Evolutionary conservation across 2,113 vertebrate genomes (phyloP), one percentile per base, ranked within the genome.

Genomic region (Anhinga anhinga): DNA sequence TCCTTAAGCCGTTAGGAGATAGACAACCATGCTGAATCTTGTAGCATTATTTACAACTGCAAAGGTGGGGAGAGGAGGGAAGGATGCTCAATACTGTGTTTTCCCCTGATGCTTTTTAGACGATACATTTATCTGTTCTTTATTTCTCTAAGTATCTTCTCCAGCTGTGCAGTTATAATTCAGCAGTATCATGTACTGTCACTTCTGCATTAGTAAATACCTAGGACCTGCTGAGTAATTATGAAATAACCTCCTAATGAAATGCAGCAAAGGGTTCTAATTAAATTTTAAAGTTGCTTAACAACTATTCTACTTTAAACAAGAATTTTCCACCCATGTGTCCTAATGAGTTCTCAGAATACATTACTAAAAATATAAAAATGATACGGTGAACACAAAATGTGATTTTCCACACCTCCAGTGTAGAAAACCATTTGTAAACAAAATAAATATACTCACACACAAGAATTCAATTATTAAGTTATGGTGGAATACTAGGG

Each of bases 181-280:
- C 82, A 93, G 40, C 80, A 76, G 78, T 92, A 95, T 86, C 94
- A 97, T 98, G 97, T 98, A 80, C 80, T 95, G 96, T 98, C 85
- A 98, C 97, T 98, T 97, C 95, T 98, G 71, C 94, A 94, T 97
- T 97, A 97, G 95, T 96, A 96, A 98, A 97, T 93, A 97, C 61
- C 62, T 83, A 96, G 95, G 88, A 94, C 97, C 90, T 97, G 89
- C 96, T 97, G 95, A 96, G 84, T 96, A 97, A 98, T 98, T 98
- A 98, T 78, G 92, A 93, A 97, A 97, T 98, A 98, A 98, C 73
- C 77, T 97, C 93, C 82, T 97, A 98, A 98, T 98, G 96, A 98
- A 98, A 98, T 98, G 97, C 98, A 95, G 86, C 34, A 91, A 96
- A 86, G 73, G 42, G 26, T 96, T 97, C 97, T 98, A 96, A 98